A percentile compares a stretch with the other conserved stretches of the same genome.
Evolutionary conservation across 2,113 vertebrate genomes (phyloP).

Genomic region (Pygoscelis antarcticus): DNA sequence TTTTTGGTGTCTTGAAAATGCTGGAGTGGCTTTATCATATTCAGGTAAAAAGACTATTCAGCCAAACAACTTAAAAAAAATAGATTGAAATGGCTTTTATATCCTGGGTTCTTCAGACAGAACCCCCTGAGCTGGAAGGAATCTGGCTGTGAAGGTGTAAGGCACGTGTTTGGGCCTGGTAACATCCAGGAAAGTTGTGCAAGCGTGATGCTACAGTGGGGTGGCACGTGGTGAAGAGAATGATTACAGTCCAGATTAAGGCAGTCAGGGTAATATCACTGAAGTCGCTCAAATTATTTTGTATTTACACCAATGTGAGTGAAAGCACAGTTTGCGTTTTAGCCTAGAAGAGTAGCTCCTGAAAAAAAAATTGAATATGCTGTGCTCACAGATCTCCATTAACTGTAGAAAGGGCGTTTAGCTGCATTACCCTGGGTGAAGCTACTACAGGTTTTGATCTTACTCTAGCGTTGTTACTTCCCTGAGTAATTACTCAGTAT

Average conservation of each 20-base stretch:
- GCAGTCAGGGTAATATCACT: background rate
- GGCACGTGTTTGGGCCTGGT: background rate
- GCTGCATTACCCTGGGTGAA: background rate
- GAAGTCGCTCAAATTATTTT: background rate
- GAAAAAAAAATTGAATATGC: background rate
- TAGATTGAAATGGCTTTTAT: background rate
- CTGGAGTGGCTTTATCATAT: background rate
- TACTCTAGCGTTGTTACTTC: background rate
- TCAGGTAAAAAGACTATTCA: background rate
- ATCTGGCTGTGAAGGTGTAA: background rate
- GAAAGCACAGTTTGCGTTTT: background rate
- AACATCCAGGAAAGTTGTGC: background rate
- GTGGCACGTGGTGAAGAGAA: background rate
- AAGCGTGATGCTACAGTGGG: background rate
- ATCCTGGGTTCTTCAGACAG: background rate
- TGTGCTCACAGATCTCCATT: background rate
- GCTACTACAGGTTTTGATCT: background rate
- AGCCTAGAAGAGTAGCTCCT: background rate
- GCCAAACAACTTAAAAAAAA: background rate
- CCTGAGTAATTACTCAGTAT: slow-evolving; percentile 23
- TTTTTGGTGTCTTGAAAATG: background rate
- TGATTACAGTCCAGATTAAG: background rate
- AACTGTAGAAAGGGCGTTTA: background rate
- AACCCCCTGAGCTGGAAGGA: background rate
- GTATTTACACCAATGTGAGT: background rate